These are phyloP conservation scores for Prorops nasuta DNA, from an alignment of 1,140 invertebrate species.

Conservation along the genomic window DNA sequence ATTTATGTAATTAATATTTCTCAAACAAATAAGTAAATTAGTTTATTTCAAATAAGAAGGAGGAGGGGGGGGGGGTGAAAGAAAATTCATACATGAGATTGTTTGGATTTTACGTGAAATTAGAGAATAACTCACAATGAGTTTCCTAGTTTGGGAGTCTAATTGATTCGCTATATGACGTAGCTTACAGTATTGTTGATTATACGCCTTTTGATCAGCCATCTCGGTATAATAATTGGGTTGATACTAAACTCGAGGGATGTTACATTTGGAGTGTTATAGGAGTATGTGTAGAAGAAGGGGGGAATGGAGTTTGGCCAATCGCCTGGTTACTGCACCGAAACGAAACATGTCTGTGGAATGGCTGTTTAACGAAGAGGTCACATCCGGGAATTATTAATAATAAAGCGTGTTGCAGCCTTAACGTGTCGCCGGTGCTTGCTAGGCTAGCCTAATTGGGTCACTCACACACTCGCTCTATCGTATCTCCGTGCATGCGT, in stretches of 20 bases:
- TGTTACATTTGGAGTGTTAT: too few relatives aligned
- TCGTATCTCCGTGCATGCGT: too few relatives aligned
- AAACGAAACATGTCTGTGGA: conserved; percentile 17
- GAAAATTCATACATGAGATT: neutral
- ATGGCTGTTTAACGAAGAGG: too few relatives aligned
- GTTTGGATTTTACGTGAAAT: too few relatives aligned
- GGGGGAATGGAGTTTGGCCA: conserved; percentile 24
- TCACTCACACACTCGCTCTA: too few relatives aligned
- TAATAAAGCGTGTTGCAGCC: conserved; percentile 24
- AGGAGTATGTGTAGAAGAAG: too few relatives aligned
- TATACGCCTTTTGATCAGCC: conserved; percentile 28
- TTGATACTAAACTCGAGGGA: conserved; percentile 15
- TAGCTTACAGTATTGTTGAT: conserved; percentile 31
- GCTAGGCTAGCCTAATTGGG: too few relatives aligned
- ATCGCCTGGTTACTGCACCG: conserved; percentile 22
- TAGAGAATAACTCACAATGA: conserved; percentile 65
- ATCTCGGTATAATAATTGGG: conserved; percentile 10
- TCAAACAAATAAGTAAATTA: neutral
- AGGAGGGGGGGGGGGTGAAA: neutral
- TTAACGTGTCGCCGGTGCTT: neutral
- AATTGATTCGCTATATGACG: conserved; percentile 26
- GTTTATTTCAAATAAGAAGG: neutral
- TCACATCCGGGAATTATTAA: conserved; percentile 38
- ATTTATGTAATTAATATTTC: neutral
- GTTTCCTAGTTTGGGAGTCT: conserved; percentile 49